Conservation (phyloP, 2,888 invertebrate genomes). For the Cosmopolites sordidus region DNA sequence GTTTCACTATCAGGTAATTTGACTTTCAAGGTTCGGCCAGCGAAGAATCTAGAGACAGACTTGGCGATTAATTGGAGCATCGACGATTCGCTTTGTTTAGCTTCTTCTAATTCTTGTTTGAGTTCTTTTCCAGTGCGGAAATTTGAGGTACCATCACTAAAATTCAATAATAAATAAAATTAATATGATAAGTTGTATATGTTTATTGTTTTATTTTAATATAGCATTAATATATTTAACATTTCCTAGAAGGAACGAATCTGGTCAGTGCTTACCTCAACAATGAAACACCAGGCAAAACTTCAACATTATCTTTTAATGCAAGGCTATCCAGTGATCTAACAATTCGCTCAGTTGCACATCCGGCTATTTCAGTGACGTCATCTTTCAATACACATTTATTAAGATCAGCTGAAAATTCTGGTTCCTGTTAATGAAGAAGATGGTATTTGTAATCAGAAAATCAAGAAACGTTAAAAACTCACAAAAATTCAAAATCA, state of each 20-base stretch:
- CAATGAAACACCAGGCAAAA: slow-evolving; percentile 57
- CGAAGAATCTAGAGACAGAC: slow-evolving; percentile 55
- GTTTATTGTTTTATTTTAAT: no score
- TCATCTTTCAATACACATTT: slow-evolving; percentile 22
- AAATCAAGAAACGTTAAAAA: neutral
- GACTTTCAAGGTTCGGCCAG: slow-evolving; percentile 63
- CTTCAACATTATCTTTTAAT: slow-evolving; percentile 53
- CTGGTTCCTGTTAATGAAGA: slow-evolving; percentile 14
- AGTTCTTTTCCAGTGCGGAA: slow-evolving; percentile 28
- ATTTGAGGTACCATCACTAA: slow-evolving; percentile 18
- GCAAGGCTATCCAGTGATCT: slow-evolving; percentile 55
- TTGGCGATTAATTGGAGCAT: slow-evolving; percentile 18
- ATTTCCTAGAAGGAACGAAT: no score
- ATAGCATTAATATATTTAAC: no score
- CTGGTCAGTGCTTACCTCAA: no score
- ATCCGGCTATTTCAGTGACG: slow-evolving; percentile 43
- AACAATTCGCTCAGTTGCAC: slow-evolving; percentile 57
- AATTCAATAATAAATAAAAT: slow-evolving; percentile 9
- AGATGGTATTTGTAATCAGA: neutral
- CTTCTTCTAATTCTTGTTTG: slow-evolving; percentile 24
- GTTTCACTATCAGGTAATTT: slow-evolving; percentile 65
- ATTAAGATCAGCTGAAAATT: slow-evolving; percentile 15
- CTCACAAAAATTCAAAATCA: neutral
- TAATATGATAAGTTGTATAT: no score
- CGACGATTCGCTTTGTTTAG: slow-evolving; percentile 9